Evolutionary conservation across 53 echinoderm and acorn worm species (phyloP).

Genomic region (Actinopyga echinites): DNA sequence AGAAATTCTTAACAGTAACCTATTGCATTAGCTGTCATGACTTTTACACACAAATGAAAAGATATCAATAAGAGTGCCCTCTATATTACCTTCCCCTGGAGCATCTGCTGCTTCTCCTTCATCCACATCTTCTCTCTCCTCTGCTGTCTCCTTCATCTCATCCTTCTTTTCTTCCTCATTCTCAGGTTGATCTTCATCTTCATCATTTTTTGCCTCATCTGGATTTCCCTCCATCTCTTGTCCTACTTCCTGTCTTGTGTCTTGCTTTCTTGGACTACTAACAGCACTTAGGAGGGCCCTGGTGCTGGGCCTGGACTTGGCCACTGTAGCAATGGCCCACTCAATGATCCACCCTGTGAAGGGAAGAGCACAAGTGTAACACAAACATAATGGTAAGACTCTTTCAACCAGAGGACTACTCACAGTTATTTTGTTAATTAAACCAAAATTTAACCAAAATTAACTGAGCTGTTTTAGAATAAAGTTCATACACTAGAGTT

Average conservation of each 20-base stretch:
- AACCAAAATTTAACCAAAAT: no score
- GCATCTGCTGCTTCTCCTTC: no score
- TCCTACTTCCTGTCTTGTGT: slow-evolving; percentile 4
- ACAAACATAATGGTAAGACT: neutral
- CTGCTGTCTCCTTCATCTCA: slow-evolving; percentile 5
- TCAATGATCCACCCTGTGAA: slow-evolving; percentile 90
- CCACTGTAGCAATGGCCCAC: slow-evolving; percentile 84
- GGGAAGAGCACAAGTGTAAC: neutral
- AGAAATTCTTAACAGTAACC: no score
- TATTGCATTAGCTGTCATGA: no score
- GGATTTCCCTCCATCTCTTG: slow-evolving; percentile 1
- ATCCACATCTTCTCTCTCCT: no score
- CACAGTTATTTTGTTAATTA: no score
- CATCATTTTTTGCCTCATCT: slow-evolving; percentile 37
- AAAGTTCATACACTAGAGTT: no score
- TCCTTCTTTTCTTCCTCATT: slow-evolving; percentile 39
- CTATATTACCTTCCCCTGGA: no score
- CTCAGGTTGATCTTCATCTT: slow-evolving; percentile 39
- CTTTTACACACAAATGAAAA: no score
- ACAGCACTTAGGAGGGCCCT: slow-evolving; percentile 26
- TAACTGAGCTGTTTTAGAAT: no score
- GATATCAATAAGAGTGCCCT: no score
- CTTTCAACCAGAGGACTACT: neutral
- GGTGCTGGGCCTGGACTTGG: slow-evolving; percentile 66
- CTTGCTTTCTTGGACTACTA: slow-evolving; percentile 9